Percentiles rank a stretch among this genome's conserved stretches.
These are phyloP conservation scores for Habrosyne pyritoides DNA, from an alignment of 2,888 invertebrate species.

Conservation along the genomic window DNA sequence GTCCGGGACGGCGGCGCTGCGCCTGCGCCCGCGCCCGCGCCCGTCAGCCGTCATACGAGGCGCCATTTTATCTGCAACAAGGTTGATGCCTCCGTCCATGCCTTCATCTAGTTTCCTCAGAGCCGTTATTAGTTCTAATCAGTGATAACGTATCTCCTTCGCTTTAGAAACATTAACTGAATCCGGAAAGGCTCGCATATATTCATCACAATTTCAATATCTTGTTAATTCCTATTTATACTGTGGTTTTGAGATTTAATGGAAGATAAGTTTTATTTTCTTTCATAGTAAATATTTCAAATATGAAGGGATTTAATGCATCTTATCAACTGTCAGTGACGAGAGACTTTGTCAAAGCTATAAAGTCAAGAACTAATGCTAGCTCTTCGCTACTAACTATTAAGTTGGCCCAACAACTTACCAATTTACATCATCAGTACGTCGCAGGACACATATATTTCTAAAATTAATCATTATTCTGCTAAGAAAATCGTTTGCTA, in stretches of 20 bases:
- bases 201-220: background rate
- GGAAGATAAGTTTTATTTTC: no score
- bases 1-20: constrained; percentile 13
- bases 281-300: no score
- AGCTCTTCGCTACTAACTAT: no score
- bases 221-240: background rate
- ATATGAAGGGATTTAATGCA: no score
- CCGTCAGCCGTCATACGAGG: constrained; percentile 40
- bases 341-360: no score
- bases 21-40: constrained; percentile 15
- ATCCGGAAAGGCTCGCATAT: background rate
- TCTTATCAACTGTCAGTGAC: no score
- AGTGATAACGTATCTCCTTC: constrained; percentile 34
- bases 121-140: constrained; percentile 48
- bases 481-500: background rate
- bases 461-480: background rate
- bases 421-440: no score
- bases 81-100: constrained; percentile 30
- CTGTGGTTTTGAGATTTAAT: no score
- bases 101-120: constrained; percentile 34
- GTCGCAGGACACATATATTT: background rate
- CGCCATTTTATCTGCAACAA: constrained; percentile 46
- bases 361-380: no score
- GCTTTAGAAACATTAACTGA: constrained; percentile 17
- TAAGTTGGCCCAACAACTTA: no score